These are phyloP conservation scores for Miopithecus talapoin DNA, from an alignment of 2,797 vertebrate genomes.

Conservation along the genomic window DNA sequence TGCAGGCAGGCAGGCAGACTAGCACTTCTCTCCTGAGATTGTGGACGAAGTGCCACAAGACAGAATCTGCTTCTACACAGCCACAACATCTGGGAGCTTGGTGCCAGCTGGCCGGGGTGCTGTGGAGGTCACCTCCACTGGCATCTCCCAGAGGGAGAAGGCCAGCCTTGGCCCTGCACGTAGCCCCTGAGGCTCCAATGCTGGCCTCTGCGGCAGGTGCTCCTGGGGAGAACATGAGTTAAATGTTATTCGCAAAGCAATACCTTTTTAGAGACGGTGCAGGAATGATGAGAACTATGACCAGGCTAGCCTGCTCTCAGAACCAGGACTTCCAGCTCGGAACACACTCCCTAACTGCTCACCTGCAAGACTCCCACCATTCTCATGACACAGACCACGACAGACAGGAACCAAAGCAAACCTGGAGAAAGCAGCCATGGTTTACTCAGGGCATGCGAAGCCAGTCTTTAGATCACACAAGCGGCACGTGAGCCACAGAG, in stretches of 20 bases:
- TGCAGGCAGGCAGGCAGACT: not conserved
- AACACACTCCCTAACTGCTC: not conserved
- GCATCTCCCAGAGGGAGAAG: not conserved
- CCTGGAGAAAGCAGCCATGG: rapidly evolving
- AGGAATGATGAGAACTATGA: rapidly evolving
- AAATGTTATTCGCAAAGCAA: no score
- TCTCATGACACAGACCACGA: rapidly evolving
- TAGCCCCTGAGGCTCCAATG: not conserved
- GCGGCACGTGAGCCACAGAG: not conserved
- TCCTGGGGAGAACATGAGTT: rapidly evolving
- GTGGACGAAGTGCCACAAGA: rapidly evolving
- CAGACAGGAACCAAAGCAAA: not conserved
- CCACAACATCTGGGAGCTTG: not conserved
- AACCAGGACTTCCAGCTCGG: not conserved
- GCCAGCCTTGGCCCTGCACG: not conserved
- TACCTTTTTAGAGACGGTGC: not conserved
- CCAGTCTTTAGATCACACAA: no score
- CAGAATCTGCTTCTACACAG: not conserved
- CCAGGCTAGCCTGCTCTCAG: not conserved
- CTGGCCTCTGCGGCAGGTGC: not conserved
- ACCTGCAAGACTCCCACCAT: rapidly evolving
- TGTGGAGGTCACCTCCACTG: not conserved
- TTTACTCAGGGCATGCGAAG: rapidly evolving
- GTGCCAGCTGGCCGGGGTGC: not conserved
- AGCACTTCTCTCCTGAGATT: not conserved